phyloP scores from a whole-genome alignment of 2,113 vertebrate species.

The Pavo muticus region DNA sequence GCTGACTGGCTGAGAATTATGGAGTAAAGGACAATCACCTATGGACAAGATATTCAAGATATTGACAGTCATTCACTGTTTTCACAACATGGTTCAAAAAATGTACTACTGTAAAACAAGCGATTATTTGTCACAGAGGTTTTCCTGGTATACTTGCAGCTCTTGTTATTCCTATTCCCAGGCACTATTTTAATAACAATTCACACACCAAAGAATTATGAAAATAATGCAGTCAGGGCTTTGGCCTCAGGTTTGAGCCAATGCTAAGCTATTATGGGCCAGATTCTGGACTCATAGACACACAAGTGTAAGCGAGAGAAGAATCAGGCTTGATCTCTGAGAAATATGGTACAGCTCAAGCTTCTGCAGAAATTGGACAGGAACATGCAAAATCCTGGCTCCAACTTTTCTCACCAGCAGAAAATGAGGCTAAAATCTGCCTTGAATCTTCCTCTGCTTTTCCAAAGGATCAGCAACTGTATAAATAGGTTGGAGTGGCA shows the following conservation, averaged over 20 bases:
- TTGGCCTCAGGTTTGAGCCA: background rate
- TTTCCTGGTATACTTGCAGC: background rate
- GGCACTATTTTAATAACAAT: conserved; percentile 39
- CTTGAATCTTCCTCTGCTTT: background rate
- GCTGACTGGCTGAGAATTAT: conserved; percentile 90
- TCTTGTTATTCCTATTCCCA: conserved; percentile 8
- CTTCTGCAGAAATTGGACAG: background rate
- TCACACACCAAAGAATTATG: conserved; percentile 12
- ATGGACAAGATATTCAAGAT: conserved; percentile 83
- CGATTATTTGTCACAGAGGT: conserved; percentile 6
- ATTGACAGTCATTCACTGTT: conserved; percentile 78
- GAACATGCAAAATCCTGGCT: conserved; percentile 33
- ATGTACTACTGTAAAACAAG: conserved; percentile 73
- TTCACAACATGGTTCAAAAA: conserved; percentile 68
- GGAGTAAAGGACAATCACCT: conserved; percentile 87
- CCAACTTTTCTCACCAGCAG: background rate
- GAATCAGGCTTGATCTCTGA: conserved; percentile 60
- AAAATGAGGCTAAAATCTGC: background rate
- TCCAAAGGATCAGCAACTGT: background rate
- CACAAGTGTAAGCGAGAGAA: conserved; percentile 41
- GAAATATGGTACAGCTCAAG: conserved; percentile 11
- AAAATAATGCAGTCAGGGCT: conserved; percentile 20
- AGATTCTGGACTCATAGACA: conserved; percentile 53
- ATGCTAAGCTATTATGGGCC: background rate
- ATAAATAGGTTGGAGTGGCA: background rate